Evolutionary conservation across 2,888 invertebrate species (phyloP).

Genomic region (Byasa hedistus): DNA sequence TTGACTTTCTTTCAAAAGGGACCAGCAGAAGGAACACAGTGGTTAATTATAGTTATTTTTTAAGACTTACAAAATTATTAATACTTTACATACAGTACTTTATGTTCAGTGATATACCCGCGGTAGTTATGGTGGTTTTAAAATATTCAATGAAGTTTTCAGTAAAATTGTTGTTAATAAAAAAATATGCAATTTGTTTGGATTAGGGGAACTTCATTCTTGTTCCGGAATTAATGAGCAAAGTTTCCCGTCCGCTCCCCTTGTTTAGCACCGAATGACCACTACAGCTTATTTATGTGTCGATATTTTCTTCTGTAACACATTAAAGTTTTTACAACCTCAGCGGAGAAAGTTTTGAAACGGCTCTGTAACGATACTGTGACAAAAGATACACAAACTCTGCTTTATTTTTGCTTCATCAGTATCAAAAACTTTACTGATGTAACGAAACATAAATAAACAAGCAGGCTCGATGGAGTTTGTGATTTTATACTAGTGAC

Average conservation of each 20-base stretch:
- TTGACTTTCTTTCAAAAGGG: too few species aligned
- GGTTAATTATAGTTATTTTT: too few species aligned
- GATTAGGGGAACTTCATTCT: slow-evolving; percentile 43
- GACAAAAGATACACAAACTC: slow-evolving; percentile 10
- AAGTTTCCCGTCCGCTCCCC: slow-evolving; percentile 59
- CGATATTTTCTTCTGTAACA: slow-evolving; percentile 31
- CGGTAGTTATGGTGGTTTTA: too few species aligned
- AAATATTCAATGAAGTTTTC: neutral
- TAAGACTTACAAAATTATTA: too few species aligned
- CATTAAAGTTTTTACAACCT: slow-evolving; percentile 20
- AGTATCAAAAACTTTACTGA: neutral
- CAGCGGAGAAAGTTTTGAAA: slow-evolving; percentile 13
- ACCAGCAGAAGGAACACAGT: too few species aligned
- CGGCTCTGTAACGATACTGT: slow-evolving; percentile 13
- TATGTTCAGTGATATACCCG: too few species aligned
- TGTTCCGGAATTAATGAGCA: slow-evolving; percentile 55
- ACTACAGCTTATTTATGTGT: slow-evolving; percentile 41
- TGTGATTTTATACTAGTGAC: neutral
- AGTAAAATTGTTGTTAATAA: slow-evolving; percentile 3
- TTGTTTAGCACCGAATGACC: slow-evolving; percentile 55
- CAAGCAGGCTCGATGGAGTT: neutral
- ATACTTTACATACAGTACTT: too few species aligned
- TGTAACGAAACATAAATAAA: neutral
- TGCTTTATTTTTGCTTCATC: neutral
- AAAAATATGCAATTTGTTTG: slow-evolving; percentile 10